These are phyloP conservation scores for Yasuhikotakia modesta DNA, from an alignment of 2,797 vertebrate species.

Conservation along the genomic window DNA sequence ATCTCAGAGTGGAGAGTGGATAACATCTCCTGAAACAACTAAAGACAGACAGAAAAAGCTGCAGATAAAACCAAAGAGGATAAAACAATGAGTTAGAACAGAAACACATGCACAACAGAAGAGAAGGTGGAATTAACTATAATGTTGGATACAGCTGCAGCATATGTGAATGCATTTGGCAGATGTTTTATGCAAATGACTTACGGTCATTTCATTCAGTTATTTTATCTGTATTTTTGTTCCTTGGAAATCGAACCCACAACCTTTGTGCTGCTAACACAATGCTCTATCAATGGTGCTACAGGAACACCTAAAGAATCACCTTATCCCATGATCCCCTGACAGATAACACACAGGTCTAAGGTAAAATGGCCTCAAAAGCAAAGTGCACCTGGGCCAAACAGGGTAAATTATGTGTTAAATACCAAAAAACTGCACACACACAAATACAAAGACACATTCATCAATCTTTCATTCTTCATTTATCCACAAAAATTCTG, in stretches of 20 bases:
- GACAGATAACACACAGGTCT: neutral
- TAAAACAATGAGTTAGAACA: conserved; percentile 3
- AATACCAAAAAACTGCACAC: neutral
- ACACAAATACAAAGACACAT: neutral
- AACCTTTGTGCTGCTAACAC: too few species aligned
- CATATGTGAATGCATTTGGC: too few species aligned
- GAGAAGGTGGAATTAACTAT: neutral
- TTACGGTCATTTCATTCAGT: too few species aligned
- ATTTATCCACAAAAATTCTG: neutral
- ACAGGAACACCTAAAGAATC: too few species aligned
- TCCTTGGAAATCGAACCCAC: too few species aligned
- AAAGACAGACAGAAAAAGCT: conserved; percentile 64
- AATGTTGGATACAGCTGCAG: too few species aligned
- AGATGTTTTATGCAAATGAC: neutral
- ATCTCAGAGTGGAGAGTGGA: conserved; percentile 92
- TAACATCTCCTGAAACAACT: conserved; percentile 93
- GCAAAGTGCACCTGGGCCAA: neutral
- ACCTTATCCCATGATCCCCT: neutral
- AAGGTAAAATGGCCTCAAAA: neutral
- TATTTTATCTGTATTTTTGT: too few species aligned
- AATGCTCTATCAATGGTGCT: too few species aligned
- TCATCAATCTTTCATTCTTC: neutral
- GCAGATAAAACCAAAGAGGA: conserved; percentile 9
- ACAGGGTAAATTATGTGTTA: neutral
- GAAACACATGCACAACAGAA: conserved; percentile 51